phyloP scores from a whole-genome alignment of 92 coral and sea anemone genomes.

The Metridium senile region DNA sequence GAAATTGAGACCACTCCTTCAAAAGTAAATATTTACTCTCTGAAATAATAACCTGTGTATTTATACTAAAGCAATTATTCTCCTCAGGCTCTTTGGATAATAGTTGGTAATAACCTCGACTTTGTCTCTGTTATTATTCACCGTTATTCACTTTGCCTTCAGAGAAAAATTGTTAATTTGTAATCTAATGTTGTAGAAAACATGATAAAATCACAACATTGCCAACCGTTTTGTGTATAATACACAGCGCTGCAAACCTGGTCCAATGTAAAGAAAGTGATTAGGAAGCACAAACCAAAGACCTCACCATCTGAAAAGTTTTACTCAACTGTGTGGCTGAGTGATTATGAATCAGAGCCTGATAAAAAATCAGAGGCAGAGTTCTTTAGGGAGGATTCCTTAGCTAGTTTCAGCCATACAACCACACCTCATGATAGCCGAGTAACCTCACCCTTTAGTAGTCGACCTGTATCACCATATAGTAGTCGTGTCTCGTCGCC shows the following conservation, averaged over 20 bases:
- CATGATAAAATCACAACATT: slow-evolving; percentile 7
- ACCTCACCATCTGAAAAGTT: slow-evolving; percentile 86
- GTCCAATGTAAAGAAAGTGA: slow-evolving; percentile 82
- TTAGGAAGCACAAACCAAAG: slow-evolving; percentile 83
- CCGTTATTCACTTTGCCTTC: too few species aligned
- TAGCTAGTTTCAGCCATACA: slow-evolving; percentile 70
- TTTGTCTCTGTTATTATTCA: too few species aligned
- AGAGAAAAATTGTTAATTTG: too few species aligned
- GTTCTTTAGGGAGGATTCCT: slow-evolving; percentile 48
- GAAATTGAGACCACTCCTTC: too few species aligned
- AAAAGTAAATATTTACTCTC: too few species aligned
- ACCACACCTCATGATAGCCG: slow-evolving; percentile 88
- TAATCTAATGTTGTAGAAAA: too few species aligned
- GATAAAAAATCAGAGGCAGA: slow-evolving; percentile 87
- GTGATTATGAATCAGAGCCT: slow-evolving; percentile 94
- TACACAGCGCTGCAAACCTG: slow-evolving; percentile 59
- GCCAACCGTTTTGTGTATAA: slow-evolving; percentile 45
- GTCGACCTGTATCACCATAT: slow-evolving; percentile 83
- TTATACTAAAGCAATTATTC: too few species aligned
- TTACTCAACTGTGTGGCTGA: slow-evolving; percentile 99
- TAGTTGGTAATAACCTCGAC: too few species aligned
- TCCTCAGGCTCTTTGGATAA: too few species aligned
- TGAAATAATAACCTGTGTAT: too few species aligned
- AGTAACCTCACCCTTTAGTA: slow-evolving; percentile 85
- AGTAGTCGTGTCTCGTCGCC: slow-evolving; percentile 89